Evolutionary conservation across 2,888 invertebrate genomes (phyloP).

Genomic region (Pherbina coryleti): DNA sequence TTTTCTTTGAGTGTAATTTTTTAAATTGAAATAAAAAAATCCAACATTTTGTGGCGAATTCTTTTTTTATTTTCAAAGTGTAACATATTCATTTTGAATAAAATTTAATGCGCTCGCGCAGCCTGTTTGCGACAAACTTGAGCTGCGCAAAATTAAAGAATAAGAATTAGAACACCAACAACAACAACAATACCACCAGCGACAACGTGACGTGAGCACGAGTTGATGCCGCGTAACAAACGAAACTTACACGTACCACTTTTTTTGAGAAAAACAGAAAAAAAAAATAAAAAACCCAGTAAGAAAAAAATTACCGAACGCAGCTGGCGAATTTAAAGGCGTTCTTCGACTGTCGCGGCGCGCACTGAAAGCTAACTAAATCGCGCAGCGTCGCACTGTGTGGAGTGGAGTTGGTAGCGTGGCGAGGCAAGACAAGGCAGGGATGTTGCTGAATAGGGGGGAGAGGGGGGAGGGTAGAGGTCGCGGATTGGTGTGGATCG

Average conservation of each 20-base stretch:
- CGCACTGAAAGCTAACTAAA: constrained; percentile 36
- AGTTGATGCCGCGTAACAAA: neutral
- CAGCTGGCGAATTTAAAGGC: neutral
- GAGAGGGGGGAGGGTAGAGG: neutral
- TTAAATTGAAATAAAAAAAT: no score
- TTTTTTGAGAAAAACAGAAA: neutral
- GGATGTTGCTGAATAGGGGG: neutral
- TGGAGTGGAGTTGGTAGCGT: neutral
- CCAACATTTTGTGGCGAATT: no score
- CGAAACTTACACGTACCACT: neutral
- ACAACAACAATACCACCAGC: neutral
- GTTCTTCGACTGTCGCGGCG: constrained; percentile 34
- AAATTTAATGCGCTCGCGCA: neutral
- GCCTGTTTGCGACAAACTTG: neutral
- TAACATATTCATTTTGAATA: neutral
- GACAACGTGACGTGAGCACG: neutral
- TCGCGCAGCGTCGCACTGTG: constrained; percentile 19
- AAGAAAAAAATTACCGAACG: neutral
- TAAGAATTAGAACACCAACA: neutral
- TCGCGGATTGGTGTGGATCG: neutral
- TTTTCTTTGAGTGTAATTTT: no score
- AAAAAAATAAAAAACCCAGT: neutral
- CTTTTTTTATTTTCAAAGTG: neutral
- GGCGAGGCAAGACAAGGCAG: neutral
- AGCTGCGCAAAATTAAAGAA: neutral